Conservation (phyloP, 2,888 invertebrate genomes). For the Ptychoptera albimana region DNA sequence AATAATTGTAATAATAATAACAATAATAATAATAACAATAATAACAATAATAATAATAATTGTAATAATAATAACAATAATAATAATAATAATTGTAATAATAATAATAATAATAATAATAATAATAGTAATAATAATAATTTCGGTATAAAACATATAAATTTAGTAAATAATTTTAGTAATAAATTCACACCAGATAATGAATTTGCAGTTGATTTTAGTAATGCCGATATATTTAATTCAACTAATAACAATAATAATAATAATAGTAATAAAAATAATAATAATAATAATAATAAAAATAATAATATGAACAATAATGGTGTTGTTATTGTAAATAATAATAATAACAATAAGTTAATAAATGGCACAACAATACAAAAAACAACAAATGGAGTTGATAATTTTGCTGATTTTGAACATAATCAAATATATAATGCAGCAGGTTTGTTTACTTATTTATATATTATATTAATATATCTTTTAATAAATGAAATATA, state of each 20-base stretch:
- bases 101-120: not conserved
- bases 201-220: constrained; percentile 53
- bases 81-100: constrained; percentile 10
- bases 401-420: constrained; percentile 55
- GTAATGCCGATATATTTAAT: constrained; percentile 54
- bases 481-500: not conserved
- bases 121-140: not conserved
- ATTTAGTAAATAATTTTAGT: constrained; percentile 4
- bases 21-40: too few species aligned
- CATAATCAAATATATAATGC: constrained; percentile 52
- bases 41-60: too few species aligned
- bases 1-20: too few species aligned
- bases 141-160: not conserved
- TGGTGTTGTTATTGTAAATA: constrained; percentile 4
- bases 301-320: constrained; percentile 13
- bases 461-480: not conserved
- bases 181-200: constrained; percentile 30
- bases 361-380: constrained; percentile 10
- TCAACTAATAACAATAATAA: constrained; percentile 31
- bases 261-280: constrained; percentile 11
- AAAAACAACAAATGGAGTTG: constrained; percentile 22
- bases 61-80: not conserved
- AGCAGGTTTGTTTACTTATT: constrained; percentile 21
- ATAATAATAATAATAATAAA: constrained; percentile 10
- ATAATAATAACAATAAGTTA: constrained; percentile 12